phyloP scores from a whole-genome alignment of 2,113 vertebrate genomes.

The Noturus placidus region DNA sequence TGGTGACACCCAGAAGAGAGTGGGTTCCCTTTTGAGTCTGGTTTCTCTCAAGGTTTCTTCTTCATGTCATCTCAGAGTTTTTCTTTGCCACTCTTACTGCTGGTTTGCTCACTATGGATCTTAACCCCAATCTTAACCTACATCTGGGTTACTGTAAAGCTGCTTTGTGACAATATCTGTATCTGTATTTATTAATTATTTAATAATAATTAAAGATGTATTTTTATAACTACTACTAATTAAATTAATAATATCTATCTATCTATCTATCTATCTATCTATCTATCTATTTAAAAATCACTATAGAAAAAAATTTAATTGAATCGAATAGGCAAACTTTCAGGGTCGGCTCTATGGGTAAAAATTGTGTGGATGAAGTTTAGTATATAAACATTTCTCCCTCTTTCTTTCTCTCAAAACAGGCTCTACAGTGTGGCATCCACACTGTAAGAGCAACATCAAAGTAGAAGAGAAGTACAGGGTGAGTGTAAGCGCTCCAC shows the following conservation, averaged over 20 bases:
- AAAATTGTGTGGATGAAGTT: background rate
- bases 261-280: background rate
- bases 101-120: background rate
- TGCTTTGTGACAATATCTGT: background rate
- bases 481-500: conserved; percentile 72
- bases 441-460: conserved; percentile 87
- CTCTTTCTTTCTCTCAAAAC: conserved; percentile 28
- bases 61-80: background rate
- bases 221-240: too few species aligned
- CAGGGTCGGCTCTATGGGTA: background rate
- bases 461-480: conserved; percentile 83
- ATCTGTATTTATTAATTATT: background rate
- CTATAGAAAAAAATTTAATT: background rate
- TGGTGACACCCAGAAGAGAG: background rate
- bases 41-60: background rate
- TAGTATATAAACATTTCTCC: background rate
- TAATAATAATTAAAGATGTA: background rate
- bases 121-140: background rate
- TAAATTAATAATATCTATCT: background rate
- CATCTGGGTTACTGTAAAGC: background rate
- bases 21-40: background rate
- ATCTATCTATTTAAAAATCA: background rate
- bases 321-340: background rate
- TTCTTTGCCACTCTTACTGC: background rate
- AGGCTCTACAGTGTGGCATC: conserved; percentile 97